Conservation (phyloP, 2,113 vertebrate species). For the Sturnus vulgaris region DNA sequence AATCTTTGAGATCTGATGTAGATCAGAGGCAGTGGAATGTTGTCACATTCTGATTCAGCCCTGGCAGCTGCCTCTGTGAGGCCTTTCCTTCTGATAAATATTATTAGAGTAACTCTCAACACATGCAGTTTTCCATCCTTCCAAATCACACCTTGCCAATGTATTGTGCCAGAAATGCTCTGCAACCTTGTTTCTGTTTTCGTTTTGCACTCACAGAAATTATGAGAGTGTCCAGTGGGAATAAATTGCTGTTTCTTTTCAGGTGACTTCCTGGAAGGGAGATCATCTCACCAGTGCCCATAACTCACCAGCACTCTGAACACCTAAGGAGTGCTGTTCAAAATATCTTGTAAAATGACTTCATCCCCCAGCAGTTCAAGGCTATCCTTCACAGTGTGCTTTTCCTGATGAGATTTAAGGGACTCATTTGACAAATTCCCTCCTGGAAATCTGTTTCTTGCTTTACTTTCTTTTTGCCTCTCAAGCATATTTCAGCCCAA, state of each 20-base stretch:
- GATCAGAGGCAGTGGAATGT: constrained; percentile 41
- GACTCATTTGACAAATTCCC: neutral
- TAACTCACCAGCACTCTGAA: neutral
- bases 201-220: neutral
- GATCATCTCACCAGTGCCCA: neutral
- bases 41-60: constrained; percentile 25
- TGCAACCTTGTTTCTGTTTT: neutral
- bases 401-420: neutral
- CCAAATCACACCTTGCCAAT: neutral
- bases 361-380: neutral
- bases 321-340: neutral
- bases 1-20: constrained; percentile 62
- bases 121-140: neutral
- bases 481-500: neutral
- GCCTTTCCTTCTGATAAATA: constrained; percentile 38
- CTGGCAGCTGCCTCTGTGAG: constrained; percentile 8
- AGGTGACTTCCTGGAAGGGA: neutral
- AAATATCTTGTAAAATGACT: neutral
- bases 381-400: neutral
- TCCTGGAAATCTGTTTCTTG: neutral
- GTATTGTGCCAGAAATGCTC: neutral
- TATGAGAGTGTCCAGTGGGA: neutral
- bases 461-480: neutral
- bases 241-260: neutral
- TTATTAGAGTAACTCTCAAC: constrained; percentile 28